A percentile compares a stretch with the other conserved stretches of the same genome.
phyloP scores from a whole-genome alignment of 2,888 invertebrate genomes.

The Drosophila maculinotata region DNA sequence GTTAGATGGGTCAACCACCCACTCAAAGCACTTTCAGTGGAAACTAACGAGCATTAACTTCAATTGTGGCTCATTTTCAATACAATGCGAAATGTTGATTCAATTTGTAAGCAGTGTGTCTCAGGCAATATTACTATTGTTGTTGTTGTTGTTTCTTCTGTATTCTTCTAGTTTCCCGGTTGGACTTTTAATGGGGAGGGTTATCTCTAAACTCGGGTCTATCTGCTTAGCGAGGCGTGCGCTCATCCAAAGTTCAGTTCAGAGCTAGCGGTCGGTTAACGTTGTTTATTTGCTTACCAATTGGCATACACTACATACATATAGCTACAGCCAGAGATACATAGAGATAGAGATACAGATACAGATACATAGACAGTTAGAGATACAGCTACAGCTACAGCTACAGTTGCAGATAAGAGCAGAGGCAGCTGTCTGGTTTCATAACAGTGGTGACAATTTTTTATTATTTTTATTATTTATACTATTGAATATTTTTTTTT shows the following conservation, averaged over 20 bases:
- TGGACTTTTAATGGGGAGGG: conserved; percentile 11
- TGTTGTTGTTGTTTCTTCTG: neutral
- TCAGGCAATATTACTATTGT: conserved; percentile 1
- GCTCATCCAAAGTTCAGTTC: conserved; percentile 13
- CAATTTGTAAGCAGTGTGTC: conserved; percentile 51
- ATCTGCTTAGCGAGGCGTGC: conserved; percentile 46
- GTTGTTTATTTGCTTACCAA: conserved; percentile 76
- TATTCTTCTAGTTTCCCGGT: conserved; percentile 1
- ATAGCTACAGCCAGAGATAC: conserved; percentile 27
- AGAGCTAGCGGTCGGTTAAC: conserved; percentile 23
- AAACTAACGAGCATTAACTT: conserved; percentile 60
- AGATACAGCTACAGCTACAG: conserved; percentile 13
- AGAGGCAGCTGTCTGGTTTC: conserved; percentile 44
- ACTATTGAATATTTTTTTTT: conserved; percentile 41
- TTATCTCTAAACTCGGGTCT: conserved; percentile 33
- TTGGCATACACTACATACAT: conserved; percentile 54
- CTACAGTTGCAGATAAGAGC: conserved; percentile 63
- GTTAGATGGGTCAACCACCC: no score
- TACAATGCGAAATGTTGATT: conserved; percentile 52
- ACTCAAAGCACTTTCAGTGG: conserved; percentile 41
- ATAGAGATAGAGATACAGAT: conserved; percentile 16
- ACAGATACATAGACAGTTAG: conserved; percentile 16
- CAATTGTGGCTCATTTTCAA: conserved; percentile 67
- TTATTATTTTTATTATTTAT: conserved; percentile 45
- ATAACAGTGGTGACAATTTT: conserved; percentile 54